Evolutionary conservation across 2,113 vertebrate genomes (phyloP).

Genomic region (Carlito syrichta): DNA sequence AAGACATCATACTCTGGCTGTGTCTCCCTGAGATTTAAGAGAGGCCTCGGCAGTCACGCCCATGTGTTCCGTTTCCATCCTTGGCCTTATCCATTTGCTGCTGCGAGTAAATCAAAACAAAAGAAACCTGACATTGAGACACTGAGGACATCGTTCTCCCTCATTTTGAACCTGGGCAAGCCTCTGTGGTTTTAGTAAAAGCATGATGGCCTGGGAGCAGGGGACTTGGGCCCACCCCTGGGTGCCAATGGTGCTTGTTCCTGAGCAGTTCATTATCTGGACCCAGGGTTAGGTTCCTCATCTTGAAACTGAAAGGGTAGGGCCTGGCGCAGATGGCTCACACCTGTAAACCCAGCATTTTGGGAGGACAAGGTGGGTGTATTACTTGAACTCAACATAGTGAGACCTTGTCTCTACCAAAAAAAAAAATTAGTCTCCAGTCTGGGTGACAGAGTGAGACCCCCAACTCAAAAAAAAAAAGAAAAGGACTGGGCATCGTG

Average conservation of each 20-base stretch:
- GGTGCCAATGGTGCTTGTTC: rapidly evolving
- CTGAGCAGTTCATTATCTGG: background rate
- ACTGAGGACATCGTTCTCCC: background rate
- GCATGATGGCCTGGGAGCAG: background rate
- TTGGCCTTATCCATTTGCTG: too few species aligned
- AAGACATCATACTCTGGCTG: too few species aligned
- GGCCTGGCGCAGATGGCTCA: too few species aligned
- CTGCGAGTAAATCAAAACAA: background rate
- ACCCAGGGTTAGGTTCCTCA: background rate
- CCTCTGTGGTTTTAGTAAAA: background rate
- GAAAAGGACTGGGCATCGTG: too few species aligned
- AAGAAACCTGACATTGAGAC: background rate
- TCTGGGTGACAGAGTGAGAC: too few species aligned
- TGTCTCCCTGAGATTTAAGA: too few species aligned
- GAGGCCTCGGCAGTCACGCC: background rate
- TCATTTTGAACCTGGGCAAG: background rate
- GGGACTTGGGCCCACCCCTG: background rate
- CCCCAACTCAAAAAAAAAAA: too few species aligned
- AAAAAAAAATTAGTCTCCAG: too few species aligned
- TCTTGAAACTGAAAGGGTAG: background rate
- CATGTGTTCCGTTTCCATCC: background rate
- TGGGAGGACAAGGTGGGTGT: too few species aligned
- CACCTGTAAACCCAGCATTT: too few species aligned
- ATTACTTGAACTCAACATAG: too few species aligned
- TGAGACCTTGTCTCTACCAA: too few species aligned